Evolutionary conservation across 53 echinoderm and acorn worm genomes (phyloP).

Genomic region (Patiria pectinifera): DNA sequence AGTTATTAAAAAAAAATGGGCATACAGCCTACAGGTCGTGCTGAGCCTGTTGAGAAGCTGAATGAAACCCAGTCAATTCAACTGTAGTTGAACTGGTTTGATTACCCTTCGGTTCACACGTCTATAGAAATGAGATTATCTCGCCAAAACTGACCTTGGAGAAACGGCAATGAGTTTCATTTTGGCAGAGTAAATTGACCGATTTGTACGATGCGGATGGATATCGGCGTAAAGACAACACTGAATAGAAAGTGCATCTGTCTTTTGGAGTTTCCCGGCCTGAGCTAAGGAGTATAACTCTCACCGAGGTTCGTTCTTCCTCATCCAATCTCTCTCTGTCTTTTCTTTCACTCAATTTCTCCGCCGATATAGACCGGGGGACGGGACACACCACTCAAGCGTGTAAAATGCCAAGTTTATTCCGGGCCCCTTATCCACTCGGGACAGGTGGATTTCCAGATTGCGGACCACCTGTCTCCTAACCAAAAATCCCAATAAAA

Average conservation of each 20-base stretch:
- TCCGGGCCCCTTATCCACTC: conserved; percentile 48
- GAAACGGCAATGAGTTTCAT: conserved; percentile 13
- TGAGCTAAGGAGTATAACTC: not conserved
- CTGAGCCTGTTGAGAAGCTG: not conserved
- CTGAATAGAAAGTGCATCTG: conserved; percentile 5
- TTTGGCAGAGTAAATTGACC: conserved; percentile 25
- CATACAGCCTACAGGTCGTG: not conserved
- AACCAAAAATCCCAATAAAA: conserved; percentile 54
- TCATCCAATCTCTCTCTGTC: not conserved
- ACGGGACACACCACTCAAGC: conserved; percentile 10
- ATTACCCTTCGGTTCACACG: conserved; percentile 1
- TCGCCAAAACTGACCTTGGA: conserved; percentile 31
- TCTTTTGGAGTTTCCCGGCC: not conserved
- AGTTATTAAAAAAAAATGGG: not conserved
- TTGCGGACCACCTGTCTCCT: conserved; percentile 52
- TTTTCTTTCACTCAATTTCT: not conserved
- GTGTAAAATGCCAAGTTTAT: conserved; percentile 36
- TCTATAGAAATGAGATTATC: conserved; percentile 21
- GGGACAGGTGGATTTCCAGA: conserved; percentile 41
- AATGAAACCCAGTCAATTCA: not conserved
- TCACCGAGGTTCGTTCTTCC: not conserved
- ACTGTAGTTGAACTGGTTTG: not conserved
- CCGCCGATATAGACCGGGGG: not conserved
- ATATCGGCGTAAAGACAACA: conserved; percentile 2
- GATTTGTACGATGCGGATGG: conserved; percentile 3